A percentile compares a stretch with the other conserved stretches of the same genome.
Conservation (phyloP, 2,113 vertebrate genomes). For the Picathartes gymnocephalus region DNA sequence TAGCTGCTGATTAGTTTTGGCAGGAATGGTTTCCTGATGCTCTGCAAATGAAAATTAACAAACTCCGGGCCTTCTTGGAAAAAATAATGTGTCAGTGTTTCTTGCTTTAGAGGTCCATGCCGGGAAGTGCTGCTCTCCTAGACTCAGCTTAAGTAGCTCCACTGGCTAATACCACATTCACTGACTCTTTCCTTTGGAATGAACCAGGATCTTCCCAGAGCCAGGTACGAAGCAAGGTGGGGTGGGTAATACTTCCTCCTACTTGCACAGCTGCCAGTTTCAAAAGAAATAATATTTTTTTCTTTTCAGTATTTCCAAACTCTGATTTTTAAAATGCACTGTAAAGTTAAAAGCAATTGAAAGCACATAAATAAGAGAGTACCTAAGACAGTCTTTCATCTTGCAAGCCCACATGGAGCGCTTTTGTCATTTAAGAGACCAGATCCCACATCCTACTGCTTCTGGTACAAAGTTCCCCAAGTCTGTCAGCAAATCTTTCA, state of each 20-base stretch:
- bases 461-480: neutral
- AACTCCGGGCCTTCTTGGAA: neutral
- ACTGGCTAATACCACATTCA: neutral
- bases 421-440: neutral
- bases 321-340: neutral
- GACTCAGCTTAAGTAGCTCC: neutral
- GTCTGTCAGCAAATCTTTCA: neutral
- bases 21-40: constrained; percentile 42
- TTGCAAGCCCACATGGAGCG: neutral
- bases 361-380: neutral
- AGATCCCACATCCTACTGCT: neutral
- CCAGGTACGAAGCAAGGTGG: neutral
- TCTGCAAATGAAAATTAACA: constrained; percentile 5
- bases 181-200: constrained; percentile 25
- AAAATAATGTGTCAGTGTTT: neutral
- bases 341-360: neutral
- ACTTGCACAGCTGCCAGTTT: neutral
- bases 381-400: neutral
- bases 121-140: neutral
- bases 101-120: neutral
- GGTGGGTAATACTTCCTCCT: neutral
- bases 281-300: neutral
- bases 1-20: constrained; percentile 58
- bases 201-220: constrained; percentile 4
- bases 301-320: neutral